Conservation (phyloP, 2,888 invertebrate genomes). For the Drosophila bunnanda region DNA sequence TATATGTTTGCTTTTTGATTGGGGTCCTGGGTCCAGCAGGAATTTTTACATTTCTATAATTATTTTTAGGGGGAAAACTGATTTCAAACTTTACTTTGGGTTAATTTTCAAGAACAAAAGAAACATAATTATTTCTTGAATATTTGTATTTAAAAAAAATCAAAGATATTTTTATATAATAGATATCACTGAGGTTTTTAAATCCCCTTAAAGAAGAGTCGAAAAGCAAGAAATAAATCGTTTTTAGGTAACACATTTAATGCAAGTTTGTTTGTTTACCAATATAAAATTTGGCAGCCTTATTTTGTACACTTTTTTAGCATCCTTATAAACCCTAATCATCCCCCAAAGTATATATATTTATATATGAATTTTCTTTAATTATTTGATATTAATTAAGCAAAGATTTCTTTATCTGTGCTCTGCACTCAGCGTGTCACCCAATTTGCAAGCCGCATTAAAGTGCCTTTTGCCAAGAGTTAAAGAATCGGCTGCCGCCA, state of each 20-base stretch:
- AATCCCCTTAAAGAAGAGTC: neutral
- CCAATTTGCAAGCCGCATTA: constrained; percentile 36
- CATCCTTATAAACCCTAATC: neutral
- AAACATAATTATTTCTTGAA: neutral
- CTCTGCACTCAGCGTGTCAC: constrained; percentile 21
- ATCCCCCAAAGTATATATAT: neutral
- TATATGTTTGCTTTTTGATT: neutral
- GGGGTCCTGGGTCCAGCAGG: neutral
- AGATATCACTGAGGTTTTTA: neutral
- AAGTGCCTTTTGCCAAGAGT: constrained; percentile 31
- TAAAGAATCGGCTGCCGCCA: constrained; percentile 23
- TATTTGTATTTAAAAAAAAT: neutral
- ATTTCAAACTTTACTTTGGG: neutral
- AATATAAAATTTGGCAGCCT: neutral
- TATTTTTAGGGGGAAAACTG: neutral
- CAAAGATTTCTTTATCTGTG: constrained; percentile 9
- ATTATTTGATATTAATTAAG: neutral
- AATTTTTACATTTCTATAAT: neutral
- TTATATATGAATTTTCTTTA: neutral
- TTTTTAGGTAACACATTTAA: neutral
- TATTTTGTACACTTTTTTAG: neutral
- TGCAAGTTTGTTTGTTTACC: neutral
- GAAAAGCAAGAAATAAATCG: neutral
- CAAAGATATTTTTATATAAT: too few relatives aligned
- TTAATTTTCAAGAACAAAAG: neutral